Base-by-base conservation (phyloP, 2,888 invertebrate species). In the Troides aeacus region DNA sequence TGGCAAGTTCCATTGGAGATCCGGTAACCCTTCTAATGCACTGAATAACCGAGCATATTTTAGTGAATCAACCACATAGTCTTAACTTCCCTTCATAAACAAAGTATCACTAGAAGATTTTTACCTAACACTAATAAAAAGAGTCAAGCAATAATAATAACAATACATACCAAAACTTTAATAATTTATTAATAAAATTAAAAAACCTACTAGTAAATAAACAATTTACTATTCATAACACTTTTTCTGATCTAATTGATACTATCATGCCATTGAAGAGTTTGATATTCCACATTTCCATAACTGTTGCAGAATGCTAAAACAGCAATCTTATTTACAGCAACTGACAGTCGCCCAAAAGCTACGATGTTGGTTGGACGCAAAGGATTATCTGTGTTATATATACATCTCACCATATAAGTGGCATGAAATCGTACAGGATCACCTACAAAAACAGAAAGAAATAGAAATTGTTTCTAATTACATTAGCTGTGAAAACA, bases 361-460 rank as follows among this genome's bases (percentile, higher is more conserved):
- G 95, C 92, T 10, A 97, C 94, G 23, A 97, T 79, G 74, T 94
- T 94, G 59, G 87, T 78, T 1, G 95, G 90, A 21, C 92, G 85
- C 53, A 95, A 84, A 12, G 78, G 76, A 68, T 90, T 85, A 59
- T 88, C 82, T 67, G 85, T 80, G 71, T 89, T 85, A 65, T 90
- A 87, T 69, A 94, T 84, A 86, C 97, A 97, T 69, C 94, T 91
- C 17, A 97, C 94, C 85, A 97, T 95, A 79, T 95, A 96, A 72
- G 95, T 94, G 1, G 97, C 96, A 86, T 97, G 97, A 81, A 95
- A 96, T 80, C 94, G 93, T 3, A 95, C 93, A 63, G 97, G 97
- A 87, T 97, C 97, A 65, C 97, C 97, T 96, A 85, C 70, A 94
- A 93, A 39, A 73, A 53, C 72, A 69, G 50, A 62, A 73, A 17